These are phyloP conservation scores for Chymomyza amoena DNA, from an alignment of 2,888 invertebrate genomes.

Conservation along the genomic window DNA sequence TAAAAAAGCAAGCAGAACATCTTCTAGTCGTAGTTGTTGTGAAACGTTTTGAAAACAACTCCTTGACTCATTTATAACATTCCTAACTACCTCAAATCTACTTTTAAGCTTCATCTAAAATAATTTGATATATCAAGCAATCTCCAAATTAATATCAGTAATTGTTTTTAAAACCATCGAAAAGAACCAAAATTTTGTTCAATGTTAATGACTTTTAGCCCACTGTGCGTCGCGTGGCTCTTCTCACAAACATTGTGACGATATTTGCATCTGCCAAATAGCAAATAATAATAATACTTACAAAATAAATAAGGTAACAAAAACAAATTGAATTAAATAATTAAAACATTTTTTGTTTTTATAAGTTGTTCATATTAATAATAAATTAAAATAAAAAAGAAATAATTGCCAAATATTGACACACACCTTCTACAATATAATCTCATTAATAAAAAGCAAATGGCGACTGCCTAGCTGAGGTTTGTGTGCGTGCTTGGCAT, in stretches of 20 bases:
- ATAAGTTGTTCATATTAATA: slow-evolving; percentile 18
- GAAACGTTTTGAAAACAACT: no score
- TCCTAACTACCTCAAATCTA: no score
- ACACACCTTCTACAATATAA: slow-evolving; percentile 26
- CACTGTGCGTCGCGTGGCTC: background rate
- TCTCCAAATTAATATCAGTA: no score
- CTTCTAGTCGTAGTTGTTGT: no score
- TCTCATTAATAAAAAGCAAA: slow-evolving; percentile 34
- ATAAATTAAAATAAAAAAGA: slow-evolving; percentile 65
- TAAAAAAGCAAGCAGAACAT: no score
- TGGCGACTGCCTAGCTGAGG: background rate
- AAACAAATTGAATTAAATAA: background rate
- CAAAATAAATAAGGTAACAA: background rate
- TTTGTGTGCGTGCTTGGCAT: slow-evolving; percentile 43
- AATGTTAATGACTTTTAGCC: background rate
- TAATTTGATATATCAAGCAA: no score
- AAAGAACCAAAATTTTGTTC: no score
- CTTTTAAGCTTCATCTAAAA: no score
- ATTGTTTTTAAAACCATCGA: no score
- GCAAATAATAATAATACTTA: background rate
- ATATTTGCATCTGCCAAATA: background rate
- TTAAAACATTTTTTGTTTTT: slow-evolving; percentile 10
- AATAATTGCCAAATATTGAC: slow-evolving; percentile 47
- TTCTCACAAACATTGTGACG: background rate
- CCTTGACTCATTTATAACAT: no score